Conservation (phyloP, 2,797 vertebrate genomes). For the Smutsia temminckii region DNA sequence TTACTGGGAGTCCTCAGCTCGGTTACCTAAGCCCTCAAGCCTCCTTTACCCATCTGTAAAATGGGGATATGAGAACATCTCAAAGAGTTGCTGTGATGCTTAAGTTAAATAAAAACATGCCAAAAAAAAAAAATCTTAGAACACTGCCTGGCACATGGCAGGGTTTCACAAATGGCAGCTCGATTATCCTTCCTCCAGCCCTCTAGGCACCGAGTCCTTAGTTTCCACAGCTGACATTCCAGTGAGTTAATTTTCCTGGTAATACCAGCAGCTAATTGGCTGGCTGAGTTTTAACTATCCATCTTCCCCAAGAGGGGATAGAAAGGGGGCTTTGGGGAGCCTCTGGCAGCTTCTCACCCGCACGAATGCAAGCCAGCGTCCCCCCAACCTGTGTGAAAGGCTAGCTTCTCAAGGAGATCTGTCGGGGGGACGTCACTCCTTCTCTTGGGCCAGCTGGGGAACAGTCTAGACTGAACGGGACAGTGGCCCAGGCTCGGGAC, state of each 20-base stretch:
- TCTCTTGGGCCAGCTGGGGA: background rate
- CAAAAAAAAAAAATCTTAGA: background rate
- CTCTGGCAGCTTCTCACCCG: background rate
- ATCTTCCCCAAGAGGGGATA: background rate
- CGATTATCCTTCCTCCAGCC: too few relatives aligned
- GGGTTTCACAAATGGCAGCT: background rate
- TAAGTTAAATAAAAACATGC: background rate
- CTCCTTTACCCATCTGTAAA: background rate
- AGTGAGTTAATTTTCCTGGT: background rate
- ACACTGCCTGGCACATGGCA: background rate
- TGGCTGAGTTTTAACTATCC: background rate
- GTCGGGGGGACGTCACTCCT: background rate
- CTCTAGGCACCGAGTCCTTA: background rate
- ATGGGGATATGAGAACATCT: background rate
- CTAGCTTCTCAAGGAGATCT: background rate
- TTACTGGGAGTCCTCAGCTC: background rate
- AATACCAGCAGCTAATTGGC: background rate
- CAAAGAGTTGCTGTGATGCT: background rate
- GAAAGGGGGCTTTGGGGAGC: rapidly evolving
- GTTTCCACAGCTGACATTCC: background rate
- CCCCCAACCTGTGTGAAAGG: background rate
- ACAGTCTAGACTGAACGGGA: background rate
- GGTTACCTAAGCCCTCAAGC: background rate
- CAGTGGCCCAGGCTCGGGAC: background rate
- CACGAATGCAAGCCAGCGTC: background rate